These are phyloP conservation scores for Daktulosphaira vitifoliae DNA, from an alignment of 1,140 invertebrate species.

Conservation along the genomic window DNA sequence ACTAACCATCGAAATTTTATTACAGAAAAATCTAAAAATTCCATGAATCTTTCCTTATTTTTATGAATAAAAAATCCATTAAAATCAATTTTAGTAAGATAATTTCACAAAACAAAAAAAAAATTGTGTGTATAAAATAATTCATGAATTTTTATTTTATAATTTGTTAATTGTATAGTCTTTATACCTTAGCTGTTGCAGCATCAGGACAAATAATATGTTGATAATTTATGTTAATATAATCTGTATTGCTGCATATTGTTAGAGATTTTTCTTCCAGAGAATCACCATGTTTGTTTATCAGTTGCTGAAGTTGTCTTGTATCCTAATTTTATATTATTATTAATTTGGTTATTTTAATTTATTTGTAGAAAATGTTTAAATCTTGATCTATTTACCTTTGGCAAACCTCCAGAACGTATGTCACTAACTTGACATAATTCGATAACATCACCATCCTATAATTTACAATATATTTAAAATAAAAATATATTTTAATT, in stretches of 20 bases:
- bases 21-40: no score
- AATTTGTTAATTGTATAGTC: no score
- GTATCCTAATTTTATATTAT: constrained; percentile 57
- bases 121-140: no score
- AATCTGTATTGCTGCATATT: constrained; percentile 96
- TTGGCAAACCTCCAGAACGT: constrained; percentile 75
- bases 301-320: constrained; percentile 69
- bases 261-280: constrained; percentile 93
- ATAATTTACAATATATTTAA: constrained; percentile 43
- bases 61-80: no score
- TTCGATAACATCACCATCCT: constrained; percentile 95
- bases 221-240: constrained; percentile 98
- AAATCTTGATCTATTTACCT: no score
- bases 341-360: background rate
- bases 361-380: no score
- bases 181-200: constrained; percentile 77
- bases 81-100: no score
- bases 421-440: constrained; percentile 96
- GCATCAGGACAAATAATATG: constrained; percentile 90
- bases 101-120: no score
- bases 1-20: no score
- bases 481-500: background rate
- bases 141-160: no score
- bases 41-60: no score
- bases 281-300: constrained; percentile 69